These are phyloP conservation scores for Scomber japonicus DNA, from an alignment of 2,113 vertebrate genomes.

Conservation along the genomic window DNA sequence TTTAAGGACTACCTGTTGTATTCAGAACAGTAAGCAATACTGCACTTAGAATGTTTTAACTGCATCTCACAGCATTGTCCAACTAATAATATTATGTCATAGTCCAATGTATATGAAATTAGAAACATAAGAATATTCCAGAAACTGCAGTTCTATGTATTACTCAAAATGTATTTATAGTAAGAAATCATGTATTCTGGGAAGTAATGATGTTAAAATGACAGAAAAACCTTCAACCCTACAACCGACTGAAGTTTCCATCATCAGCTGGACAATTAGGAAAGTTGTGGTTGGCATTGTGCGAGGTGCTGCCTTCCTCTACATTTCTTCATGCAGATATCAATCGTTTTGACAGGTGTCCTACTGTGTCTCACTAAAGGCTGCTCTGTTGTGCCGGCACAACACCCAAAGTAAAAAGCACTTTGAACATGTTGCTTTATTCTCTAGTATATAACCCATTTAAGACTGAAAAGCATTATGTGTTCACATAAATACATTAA, in stretches of 20 bases:
- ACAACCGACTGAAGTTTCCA: neutral
- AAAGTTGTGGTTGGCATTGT: neutral
- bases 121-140: too few species aligned
- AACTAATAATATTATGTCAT: too few species aligned
- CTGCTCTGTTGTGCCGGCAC: conserved; percentile 39
- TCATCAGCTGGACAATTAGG: neutral
- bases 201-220: too few species aligned
- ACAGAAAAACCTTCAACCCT: too few species aligned
- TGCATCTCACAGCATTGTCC: too few species aligned
- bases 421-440: conserved; percentile 57
- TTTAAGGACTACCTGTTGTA: too few species aligned
- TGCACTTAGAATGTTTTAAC: too few species aligned
- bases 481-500: conserved; percentile 58
- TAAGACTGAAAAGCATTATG: conserved; percentile 46
- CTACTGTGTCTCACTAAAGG: conserved; percentile 11
- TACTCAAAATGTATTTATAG: neutral
- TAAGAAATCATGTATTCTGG: neutral
- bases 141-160: too few species aligned
- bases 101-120: too few species aligned
- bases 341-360: neutral
- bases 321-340: conserved; percentile 10
- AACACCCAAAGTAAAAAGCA: conserved; percentile 51
- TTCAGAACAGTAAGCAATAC: too few species aligned
- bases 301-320: neutral
- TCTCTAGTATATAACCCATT: conserved; percentile 32